These are phyloP conservation scores for Gisinianus flammeolus DNA, from an alignment of 2,888 invertebrate species.

Conservation along the genomic window DNA sequence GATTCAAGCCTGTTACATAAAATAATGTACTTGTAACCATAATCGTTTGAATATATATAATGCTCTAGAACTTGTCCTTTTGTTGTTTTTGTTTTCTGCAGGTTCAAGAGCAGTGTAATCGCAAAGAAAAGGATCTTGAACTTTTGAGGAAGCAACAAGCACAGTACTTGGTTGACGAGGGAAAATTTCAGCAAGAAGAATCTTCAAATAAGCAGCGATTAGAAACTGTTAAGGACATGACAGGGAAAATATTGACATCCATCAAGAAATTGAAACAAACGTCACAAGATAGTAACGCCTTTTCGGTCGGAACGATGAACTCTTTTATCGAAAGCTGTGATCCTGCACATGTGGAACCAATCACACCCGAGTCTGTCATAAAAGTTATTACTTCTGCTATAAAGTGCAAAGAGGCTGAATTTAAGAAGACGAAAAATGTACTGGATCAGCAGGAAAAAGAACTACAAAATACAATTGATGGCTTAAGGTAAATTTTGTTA, in stretches of 20 bases:
- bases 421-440: conserved; percentile 57
- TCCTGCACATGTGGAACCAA: conserved; percentile 40
- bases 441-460: conserved; percentile 65
- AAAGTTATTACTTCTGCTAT: conserved; percentile 47
- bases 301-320: conserved; percentile 51
- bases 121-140: conserved; percentile 60
- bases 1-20: too few relatives aligned
- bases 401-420: conserved; percentile 47
- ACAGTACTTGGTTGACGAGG: conserved; percentile 46
- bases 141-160: conserved; percentile 43
- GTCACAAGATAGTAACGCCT: conserved; percentile 41
- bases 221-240: conserved; percentile 53
- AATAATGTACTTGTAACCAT: too few relatives aligned
- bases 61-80: neutral
- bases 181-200: conserved; percentile 52
- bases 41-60: neutral
- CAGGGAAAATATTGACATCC: conserved; percentile 49
- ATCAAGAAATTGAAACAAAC: conserved; percentile 46
- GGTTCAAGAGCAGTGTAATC: conserved; percentile 62
- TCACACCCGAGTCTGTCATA: conserved; percentile 43
- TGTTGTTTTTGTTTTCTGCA: conserved; percentile 32
- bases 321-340: conserved; percentile 59
- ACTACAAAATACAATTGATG: conserved; percentile 68
- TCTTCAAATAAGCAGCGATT: conserved; percentile 46
- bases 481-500: conserved; percentile 50